Evolutionary conservation across 2,113 vertebrate genomes (phyloP), one percentile per base, ranked within the genome.

Genomic region (Sceloporus tristichus): DNA sequence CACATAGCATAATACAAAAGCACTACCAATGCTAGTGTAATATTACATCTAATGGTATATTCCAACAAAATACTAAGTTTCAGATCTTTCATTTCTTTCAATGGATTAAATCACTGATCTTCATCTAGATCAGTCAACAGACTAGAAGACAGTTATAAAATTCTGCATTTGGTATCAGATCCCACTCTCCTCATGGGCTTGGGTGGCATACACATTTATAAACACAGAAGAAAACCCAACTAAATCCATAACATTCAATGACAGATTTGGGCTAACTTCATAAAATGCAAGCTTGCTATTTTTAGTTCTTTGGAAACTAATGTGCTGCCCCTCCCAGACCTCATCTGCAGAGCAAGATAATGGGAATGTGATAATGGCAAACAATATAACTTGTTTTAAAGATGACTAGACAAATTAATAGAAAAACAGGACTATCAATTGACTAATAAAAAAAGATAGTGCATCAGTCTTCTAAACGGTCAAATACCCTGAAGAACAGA

Each of bases 291-390:
- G 27, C 1, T 9, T 14, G 19, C n/a, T 83, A 83, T 76, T 83
- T 83, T 83, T 88, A 83, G 42, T 76, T 82, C 23, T 68, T 54
- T 9, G 29, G 40, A 68, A 88, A 83, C 54, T 5, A 86, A 86
- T 48, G 59, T 86, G 27, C 59, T 78, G 62, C 40, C 75, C 66
- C 25, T 40, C 25, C n/a, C n/a, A 79, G 75, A 70, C 62, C 40
- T 86, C 29, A 79, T 79, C 29, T 70, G 42, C 40, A 68, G 40
- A 86, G 7, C 59, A 86, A 79, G 75, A 53, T 86, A 62, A 78
- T 86, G 59, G 38, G 38, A 29, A 21, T 79, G 85, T 54, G 75
- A 70, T 86, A 86, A 79, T 68, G 29, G 85, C 76, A 79, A 68
- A 34, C 59, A 70, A 54, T 84, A 19, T 68, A 56, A 54, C 42